Base-by-base conservation (phyloP, 2,888 invertebrate genomes). In the Phyto melanocephala region DNA sequence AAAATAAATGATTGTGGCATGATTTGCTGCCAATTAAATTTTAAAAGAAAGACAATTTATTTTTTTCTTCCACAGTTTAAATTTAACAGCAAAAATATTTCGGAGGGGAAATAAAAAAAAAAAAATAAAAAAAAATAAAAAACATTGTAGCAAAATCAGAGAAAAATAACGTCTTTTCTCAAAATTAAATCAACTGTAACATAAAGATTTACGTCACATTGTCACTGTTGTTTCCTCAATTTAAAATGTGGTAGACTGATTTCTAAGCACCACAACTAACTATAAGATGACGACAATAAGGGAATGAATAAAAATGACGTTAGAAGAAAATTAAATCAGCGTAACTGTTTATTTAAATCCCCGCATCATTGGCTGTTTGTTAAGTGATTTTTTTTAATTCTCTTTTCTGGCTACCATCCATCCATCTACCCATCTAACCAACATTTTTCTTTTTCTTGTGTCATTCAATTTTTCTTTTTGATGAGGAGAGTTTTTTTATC, bases 281-380 rank as follows among this genome's bases (percentile, higher is more conserved):
- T 10, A 45, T 5, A 28, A 28, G 28, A 28, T 28, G 28, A 28
- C 28, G 42, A 63, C 33, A 11, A 13, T 13, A 33, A 20, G 75
- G 52, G 37, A 74, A 28, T 28, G 6, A 28, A 28, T 28, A 28
- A 28, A 83, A 82, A 70, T 70, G 24, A 78, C 60, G 67, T 76
- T 70, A 71, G 80, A 62, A 58, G 71, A 84, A 88, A 89, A 89
- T 89, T 87, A 89, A 89, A 89, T 89, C 90, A 90, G 88, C 89
- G 88, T 88, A 88, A 88, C 88, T 89, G 90, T 89, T 89, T 90
- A 89, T 89, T 88, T 90, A 88, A 88, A 89, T 88, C 87, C 87
- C 88, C 88, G 86, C 87, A 87, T 87, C 87, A 86, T 81, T 81
- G 83, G 78, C 82, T 76, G 79, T 82, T 82, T 79, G 82, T 82